Base-by-base conservation (phyloP, 2,113 vertebrate species). In the Camelus bactrianus region DNA sequence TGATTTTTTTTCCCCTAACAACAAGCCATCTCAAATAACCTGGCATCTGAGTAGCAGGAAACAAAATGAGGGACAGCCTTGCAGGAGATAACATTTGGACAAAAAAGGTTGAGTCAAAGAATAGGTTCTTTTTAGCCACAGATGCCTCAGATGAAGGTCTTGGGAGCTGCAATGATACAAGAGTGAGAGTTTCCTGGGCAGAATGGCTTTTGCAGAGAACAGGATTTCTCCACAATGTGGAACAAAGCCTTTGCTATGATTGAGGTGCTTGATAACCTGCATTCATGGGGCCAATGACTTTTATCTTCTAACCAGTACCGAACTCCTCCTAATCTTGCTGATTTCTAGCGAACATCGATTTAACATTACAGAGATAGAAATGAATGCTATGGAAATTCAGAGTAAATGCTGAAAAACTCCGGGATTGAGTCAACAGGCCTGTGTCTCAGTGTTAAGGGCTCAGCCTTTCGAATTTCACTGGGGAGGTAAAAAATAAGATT, bases 11-110 rank as follows among this genome's bases (percentile, higher is more conserved):
- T 16, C 14, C 17, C 1, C 22, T 89, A 96, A 77, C 79, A 92
- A 72, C 54, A 89, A 95, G 30, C n/a, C 35, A 62, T 91, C 89
- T 86, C 83, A 93, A 92, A n/a, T 93, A 70, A 67, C 79, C 42
- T 82, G n/a, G n/a, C 28, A 85, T 54, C 69, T 88, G 58, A 88
- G 76, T 62, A 91, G 50, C 83, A 92, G 73, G 73, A 92, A 96
- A 89, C n/a, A 92, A 52, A 96, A 52, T 65, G 70, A 69, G 35
- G 60, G 42, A 58, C 17, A 81, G 42, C 9, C 48, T 85, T 93
- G 52, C 46, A 84, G 54, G 54, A 85, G 88, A 73, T 62, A 96
- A 93, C 11, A 56, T 91, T 97, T 91, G 60, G 11, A 62, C 13
- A 30, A 65, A 82, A 89, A 91, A 35, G 58, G 32, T 17, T 17